phyloP scores from a whole-genome alignment of 2,113 vertebrate genomes.

The Plecotus auritus region DNA sequence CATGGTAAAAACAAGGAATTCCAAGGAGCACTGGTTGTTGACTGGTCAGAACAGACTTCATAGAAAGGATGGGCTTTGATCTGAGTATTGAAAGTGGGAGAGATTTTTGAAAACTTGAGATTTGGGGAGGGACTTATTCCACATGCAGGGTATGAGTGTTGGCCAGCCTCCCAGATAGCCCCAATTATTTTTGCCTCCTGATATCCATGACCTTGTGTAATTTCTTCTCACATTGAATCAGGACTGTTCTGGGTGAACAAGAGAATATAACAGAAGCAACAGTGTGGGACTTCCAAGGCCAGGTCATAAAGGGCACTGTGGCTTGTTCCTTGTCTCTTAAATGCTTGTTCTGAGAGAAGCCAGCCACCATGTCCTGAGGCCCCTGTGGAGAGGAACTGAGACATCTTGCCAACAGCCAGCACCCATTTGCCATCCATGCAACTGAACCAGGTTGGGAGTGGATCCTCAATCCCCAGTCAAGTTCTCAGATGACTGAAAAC shows the following conservation, averaged over 20 bases:
- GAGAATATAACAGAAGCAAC: not conserved
- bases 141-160: not conserved
- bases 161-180: not conserved
- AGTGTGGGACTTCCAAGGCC: not conserved
- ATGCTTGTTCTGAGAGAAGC: not conserved
- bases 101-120: not conserved
- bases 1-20: not conserved
- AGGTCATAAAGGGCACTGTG: not conserved
- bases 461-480: not conserved
- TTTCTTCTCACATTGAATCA: not conserved
- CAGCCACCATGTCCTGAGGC: not conserved
- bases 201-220: not conserved
- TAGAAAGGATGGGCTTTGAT: not conserved
- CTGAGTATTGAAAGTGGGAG: not conserved
- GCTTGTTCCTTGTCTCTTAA: not conserved
- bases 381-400: not conserved
- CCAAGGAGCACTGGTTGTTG: not conserved
- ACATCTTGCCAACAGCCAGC: not conserved
- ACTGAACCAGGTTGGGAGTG: not conserved
- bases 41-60: not conserved
- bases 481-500: not conserved
- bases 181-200: not conserved
- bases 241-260: not conserved
- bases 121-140: not conserved
- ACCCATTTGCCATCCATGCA: not conserved